phyloP scores from a whole-genome alignment of 2,797 vertebrate genomes.

The Argya squamiceps region DNA sequence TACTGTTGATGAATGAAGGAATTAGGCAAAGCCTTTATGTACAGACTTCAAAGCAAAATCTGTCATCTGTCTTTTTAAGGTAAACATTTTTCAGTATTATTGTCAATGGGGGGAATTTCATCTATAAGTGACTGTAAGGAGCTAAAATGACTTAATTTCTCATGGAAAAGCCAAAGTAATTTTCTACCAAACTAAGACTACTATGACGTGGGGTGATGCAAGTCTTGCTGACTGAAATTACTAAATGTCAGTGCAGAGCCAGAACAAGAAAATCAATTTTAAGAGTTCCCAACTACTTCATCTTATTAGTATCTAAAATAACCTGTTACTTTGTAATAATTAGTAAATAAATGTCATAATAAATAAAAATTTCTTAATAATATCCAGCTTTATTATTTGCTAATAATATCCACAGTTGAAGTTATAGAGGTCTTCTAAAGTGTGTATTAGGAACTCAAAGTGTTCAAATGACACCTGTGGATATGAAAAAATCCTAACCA shows the following conservation, averaged over 20 bases:
- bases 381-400: neutral
- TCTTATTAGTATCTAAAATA: neutral
- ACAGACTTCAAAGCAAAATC: neutral
- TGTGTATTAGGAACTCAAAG: neutral
- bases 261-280: neutral
- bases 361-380: neutral
- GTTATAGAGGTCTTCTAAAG: neutral
- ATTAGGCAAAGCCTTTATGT: neutral
- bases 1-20: neutral
- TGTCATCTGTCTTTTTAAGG: neutral
- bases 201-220: neutral
- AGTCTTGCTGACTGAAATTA: neutral
- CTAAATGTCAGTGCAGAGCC: neutral
- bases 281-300: neutral
- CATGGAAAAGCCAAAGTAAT: neutral
- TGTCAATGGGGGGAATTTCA: neutral
- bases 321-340: neutral
- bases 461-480: neutral
- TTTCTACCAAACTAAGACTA: neutral
- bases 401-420: neutral
- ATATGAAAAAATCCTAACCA: neutral
- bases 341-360: neutral
- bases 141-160: neutral
- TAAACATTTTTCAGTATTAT: neutral
- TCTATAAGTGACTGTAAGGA: neutral